Evolutionary conservation across 2,888 invertebrate species (phyloP).

Genomic region (Linnaemya tessellans): DNA sequence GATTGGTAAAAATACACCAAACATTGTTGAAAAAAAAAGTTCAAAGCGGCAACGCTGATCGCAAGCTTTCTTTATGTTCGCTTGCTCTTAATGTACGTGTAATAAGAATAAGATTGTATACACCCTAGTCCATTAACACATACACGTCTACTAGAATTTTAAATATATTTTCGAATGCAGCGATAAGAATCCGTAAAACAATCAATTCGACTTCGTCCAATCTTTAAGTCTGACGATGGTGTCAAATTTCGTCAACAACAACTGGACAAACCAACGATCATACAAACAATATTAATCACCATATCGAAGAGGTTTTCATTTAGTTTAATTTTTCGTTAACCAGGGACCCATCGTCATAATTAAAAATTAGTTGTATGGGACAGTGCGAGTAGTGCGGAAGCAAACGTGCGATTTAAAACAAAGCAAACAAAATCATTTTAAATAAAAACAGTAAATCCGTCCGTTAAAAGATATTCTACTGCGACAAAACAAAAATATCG

Average conservation of each 20-base stretch:
- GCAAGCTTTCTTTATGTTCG: conserved; percentile 8
- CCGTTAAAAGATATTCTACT: conserved; percentile 25
- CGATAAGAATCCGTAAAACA: conserved; percentile 62
- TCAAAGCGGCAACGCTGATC: background rate
- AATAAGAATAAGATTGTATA: conserved; percentile 24
- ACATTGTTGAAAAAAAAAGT: too few species aligned
- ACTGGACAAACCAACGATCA: conserved; percentile 45
- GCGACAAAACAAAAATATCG: background rate
- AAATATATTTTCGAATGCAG: conserved; percentile 38
- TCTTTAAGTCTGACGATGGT: conserved; percentile 60
- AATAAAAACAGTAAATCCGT: conserved; percentile 27
- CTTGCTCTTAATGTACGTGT: background rate
- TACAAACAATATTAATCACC: conserved; percentile 31
- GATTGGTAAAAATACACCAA: too few species aligned
- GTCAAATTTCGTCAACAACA: conserved; percentile 20
- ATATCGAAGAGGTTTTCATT: conserved; percentile 47
- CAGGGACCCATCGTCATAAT: conserved; percentile 46
- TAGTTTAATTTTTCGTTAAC: conserved; percentile 37
- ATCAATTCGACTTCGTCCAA: conserved; percentile 57
- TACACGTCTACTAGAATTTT: background rate
- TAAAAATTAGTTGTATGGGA: conserved; percentile 57
- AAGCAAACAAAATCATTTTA: background rate
- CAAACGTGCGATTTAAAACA: conserved; percentile 21
- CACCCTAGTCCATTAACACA: background rate
- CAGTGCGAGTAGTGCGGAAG: conserved; percentile 56